phyloP scores from a whole-genome alignment of 2,888 invertebrate genomes.

The Drosophila mettleri region DNA sequence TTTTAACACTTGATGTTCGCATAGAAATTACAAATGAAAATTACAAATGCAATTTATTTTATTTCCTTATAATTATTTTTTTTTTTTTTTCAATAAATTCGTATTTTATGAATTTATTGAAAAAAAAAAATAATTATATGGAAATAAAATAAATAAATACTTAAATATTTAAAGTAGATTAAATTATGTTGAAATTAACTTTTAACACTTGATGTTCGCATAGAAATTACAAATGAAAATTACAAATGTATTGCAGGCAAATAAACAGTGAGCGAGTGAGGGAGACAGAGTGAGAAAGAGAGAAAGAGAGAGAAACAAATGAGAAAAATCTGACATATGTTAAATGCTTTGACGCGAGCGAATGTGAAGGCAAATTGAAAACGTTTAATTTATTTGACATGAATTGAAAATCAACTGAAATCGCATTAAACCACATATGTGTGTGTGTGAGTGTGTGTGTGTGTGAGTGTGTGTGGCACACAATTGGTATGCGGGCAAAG shows the following conservation, averaged over 20 bases:
- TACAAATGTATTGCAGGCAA: not conserved
- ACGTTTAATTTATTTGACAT: slow-evolving; percentile 35
- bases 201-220: not conserved
- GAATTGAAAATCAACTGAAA: slow-evolving; percentile 42
- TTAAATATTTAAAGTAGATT: not conserved
- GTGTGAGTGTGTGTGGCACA: not conserved
- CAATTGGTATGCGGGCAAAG: slow-evolving; percentile 29
- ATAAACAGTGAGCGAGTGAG: not conserved
- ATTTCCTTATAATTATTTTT: too few relatives aligned
- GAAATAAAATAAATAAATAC: not conserved
- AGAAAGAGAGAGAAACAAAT: not conserved
- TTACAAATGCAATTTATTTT: too few relatives aligned
- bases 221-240: not conserved
- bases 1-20: not conserved
- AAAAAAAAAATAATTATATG: too few relatives aligned
- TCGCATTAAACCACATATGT: slow-evolving; percentile 21
- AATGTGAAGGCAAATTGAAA: slow-evolving; percentile 38
- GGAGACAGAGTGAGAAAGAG: not conserved
- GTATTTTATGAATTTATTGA: too few relatives aligned
- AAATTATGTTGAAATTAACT: not conserved
- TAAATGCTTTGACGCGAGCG: slow-evolving; percentile 21
- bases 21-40: not conserved
- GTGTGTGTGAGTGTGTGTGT: not conserved
- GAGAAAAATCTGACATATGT: not conserved
- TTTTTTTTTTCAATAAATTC: too few relatives aligned